These are phyloP conservation scores for Crotalus viridis DNA, from an alignment of 2,113 vertebrate genomes.

Conservation along the genomic window DNA sequence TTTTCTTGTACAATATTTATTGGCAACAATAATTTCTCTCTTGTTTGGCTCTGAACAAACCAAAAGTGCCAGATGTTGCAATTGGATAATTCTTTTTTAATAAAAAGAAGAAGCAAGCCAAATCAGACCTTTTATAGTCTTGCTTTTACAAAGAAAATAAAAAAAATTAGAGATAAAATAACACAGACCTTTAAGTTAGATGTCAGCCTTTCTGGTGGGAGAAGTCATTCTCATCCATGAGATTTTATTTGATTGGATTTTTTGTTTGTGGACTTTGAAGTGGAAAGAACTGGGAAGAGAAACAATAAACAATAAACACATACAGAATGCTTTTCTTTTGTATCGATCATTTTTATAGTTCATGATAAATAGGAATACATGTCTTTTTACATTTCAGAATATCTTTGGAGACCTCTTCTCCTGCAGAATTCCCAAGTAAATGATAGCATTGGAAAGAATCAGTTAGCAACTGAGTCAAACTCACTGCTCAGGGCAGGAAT, in stretches of 20 bases:
- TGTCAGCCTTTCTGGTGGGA: neutral
- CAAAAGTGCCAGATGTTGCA: neutral
- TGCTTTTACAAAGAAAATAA: neutral
- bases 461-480: neutral
- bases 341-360: neutral
- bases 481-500: neutral
- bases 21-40: neutral
- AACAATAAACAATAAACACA: neutral
- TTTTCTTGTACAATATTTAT: neutral
- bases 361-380: neutral
- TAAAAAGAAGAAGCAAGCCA: too few species aligned
- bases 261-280: neutral
- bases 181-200: neutral
- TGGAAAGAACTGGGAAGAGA: neutral
- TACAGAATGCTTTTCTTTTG: neutral
- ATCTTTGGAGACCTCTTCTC: neutral
- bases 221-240: neutral
- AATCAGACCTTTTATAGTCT: neutral
- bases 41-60: neutral
- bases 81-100: neutral
- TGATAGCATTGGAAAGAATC: neutral
- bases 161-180: neutral
- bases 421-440: neutral
- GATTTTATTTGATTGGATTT: neutral
- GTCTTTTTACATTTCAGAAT: neutral